Percentiles rank a stretch among this genome's conserved stretches.
These are phyloP conservation scores for Phalacrocorax carbo DNA, from an alignment of 2,113 vertebrate genomes.

Conservation along the genomic window DNA sequence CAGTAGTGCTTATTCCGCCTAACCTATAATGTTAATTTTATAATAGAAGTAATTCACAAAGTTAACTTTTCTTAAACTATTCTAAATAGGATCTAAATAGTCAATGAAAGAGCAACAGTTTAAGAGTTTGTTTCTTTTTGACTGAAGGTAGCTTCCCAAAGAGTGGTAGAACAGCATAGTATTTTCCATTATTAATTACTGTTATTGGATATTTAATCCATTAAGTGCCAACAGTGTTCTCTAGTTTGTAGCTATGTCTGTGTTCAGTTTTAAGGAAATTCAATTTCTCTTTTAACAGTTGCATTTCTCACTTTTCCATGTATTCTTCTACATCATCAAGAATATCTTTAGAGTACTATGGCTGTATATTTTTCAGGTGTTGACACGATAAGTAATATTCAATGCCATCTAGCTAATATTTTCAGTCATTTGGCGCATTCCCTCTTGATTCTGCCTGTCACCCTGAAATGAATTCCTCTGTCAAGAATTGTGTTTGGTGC, in stretches of 20 bases:
- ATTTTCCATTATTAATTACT: slow-evolving; percentile 12
- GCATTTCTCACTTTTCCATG: neutral
- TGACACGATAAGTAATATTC: neutral
- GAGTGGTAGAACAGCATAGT: neutral
- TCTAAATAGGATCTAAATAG: neutral
- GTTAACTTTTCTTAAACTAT: neutral
- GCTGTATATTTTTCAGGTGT: neutral
- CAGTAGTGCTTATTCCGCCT: neutral
- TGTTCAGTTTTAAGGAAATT: neutral
- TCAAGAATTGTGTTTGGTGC: neutral
- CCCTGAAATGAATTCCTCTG: neutral
- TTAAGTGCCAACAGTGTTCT: neutral
- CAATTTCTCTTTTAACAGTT: neutral
- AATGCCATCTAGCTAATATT: neutral
- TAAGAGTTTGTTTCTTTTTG: neutral
- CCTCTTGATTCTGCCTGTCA: neutral
- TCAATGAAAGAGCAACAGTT: neutral
- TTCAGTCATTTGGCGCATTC: neutral
- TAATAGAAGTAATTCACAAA: neutral
- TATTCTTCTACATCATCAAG: neutral
- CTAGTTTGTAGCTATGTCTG: neutral
- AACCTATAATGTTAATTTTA: neutral
- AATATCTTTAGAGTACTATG: neutral
- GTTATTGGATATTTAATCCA: neutral
- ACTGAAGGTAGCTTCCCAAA: neutral